Evolutionary conservation across 2,797 vertebrate species (phyloP).

Genomic region (Schizopygopsis pylzovi): DNA sequence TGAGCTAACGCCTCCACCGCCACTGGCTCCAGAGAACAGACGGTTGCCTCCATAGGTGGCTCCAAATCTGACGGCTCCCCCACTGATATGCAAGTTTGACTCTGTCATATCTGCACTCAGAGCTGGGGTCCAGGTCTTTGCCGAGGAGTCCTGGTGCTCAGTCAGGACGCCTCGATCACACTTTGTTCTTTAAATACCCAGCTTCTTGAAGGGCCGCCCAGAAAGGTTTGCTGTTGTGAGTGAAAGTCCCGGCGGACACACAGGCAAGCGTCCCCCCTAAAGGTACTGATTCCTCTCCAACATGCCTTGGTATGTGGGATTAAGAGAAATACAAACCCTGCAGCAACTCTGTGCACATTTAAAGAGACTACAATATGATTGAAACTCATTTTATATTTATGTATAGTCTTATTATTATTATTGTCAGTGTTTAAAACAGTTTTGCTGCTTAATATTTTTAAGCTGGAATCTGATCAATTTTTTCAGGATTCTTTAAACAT

Average conservation of each 20-base stretch:
- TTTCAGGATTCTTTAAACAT: background rate
- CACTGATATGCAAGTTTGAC: constrained; percentile 63
- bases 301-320: constrained; percentile 41
- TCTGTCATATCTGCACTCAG: constrained; percentile 64
- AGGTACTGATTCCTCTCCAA: constrained; percentile 56
- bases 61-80: constrained; percentile 69
- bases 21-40: constrained; percentile 60
- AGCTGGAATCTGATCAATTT: background rate
- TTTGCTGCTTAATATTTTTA: background rate
- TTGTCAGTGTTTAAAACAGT: background rate
- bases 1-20: constrained; percentile 27
- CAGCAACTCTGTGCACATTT: constrained; percentile 1
- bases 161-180: constrained; percentile 46
- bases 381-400: background rate
- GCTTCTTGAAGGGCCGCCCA: constrained; percentile 41
- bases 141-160: constrained; percentile 50
- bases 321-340: constrained; percentile 17
- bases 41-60: constrained; percentile 70
- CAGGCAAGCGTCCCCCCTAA: constrained; percentile 61
- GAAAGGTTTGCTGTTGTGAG: constrained; percentile 48
- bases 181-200: constrained; percentile 65
- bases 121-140: constrained; percentile 60
- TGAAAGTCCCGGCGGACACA: constrained; percentile 35
- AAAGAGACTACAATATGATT: constrained; percentile 14
- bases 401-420: background rate